Conservation (phyloP, 2,888 invertebrate species). For the Synanthedon andrenaeformis region DNA sequence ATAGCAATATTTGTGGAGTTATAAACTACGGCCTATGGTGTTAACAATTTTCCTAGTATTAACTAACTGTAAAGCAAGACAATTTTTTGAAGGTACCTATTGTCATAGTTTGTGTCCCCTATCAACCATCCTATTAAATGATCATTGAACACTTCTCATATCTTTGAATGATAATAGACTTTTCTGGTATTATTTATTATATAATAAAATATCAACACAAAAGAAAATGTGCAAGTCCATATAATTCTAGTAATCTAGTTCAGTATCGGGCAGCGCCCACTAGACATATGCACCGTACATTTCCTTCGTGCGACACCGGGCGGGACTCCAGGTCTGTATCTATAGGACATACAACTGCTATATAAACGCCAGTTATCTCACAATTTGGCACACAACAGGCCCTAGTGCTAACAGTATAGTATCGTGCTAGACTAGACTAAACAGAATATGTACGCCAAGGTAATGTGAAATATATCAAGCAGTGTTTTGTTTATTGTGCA, state of each 20-base stretch:
- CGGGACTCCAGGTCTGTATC: conserved; percentile 33
- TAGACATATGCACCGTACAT: conserved; percentile 22
- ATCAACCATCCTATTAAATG: no score
- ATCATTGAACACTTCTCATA: no score
- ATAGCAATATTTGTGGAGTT: no score
- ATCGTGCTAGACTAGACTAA: conserved; percentile 38
- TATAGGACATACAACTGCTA: conserved; percentile 55
- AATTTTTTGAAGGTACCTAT: no score
- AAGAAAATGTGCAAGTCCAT: background rate
- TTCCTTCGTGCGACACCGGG: conserved; percentile 26
- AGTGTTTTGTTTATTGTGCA: conserved; percentile 4
- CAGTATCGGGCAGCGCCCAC: conserved; percentile 48
- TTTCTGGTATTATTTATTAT: no score
- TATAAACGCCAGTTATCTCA: conserved; percentile 56
- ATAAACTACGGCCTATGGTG: no score
- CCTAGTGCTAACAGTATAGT: conserved; percentile 49
- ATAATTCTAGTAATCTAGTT: conserved; percentile 30
- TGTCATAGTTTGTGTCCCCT: no score
- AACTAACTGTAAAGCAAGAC: no score
- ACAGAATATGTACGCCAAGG: conserved; percentile 61
- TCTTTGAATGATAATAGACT: no score
- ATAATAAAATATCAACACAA: no score
- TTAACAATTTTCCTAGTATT: no score
- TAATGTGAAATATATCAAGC: conserved; percentile 21
- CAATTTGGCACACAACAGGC: conserved; percentile 58